Percentiles rank a stretch among this genome's conserved stretches.
phyloP scores from a whole-genome alignment of 2,797 vertebrate species.

The Gallinago stenura region DNA sequence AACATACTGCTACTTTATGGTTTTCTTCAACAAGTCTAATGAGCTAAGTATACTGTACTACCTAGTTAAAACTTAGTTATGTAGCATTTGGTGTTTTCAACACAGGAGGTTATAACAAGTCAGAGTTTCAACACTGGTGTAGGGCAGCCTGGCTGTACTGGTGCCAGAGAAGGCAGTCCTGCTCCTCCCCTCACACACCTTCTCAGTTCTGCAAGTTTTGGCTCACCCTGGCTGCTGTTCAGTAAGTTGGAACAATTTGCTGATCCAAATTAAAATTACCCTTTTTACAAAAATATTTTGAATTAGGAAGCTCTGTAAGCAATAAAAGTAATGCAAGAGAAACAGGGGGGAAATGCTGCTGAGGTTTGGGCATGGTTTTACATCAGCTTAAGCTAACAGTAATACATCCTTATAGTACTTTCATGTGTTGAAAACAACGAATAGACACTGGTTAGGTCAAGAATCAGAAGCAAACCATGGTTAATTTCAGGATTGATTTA shows the following conservation, averaged over 20 bases:
- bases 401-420: neutral
- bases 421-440: neutral
- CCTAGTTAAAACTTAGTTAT: neutral
- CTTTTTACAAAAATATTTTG: neutral
- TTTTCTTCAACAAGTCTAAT: neutral
- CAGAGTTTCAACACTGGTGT: neutral
- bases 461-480: neutral
- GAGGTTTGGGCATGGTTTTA: neutral
- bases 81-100: neutral
- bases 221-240: neutral
- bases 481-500: slow-evolving; percentile 34
- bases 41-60: neutral
- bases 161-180: neutral
- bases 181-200: neutral
- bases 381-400: neutral
- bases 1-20: neutral
- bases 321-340: neutral
- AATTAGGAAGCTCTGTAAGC: neutral
- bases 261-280: neutral
- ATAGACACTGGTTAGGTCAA: neutral
- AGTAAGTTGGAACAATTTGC: neutral
- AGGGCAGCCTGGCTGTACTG: neutral
- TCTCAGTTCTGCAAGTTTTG: neutral
- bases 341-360: neutral
- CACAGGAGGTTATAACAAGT: neutral